These are phyloP conservation scores for Uria aalge DNA, from an alignment of 2,113 vertebrate genomes.

Conservation along the genomic window DNA sequence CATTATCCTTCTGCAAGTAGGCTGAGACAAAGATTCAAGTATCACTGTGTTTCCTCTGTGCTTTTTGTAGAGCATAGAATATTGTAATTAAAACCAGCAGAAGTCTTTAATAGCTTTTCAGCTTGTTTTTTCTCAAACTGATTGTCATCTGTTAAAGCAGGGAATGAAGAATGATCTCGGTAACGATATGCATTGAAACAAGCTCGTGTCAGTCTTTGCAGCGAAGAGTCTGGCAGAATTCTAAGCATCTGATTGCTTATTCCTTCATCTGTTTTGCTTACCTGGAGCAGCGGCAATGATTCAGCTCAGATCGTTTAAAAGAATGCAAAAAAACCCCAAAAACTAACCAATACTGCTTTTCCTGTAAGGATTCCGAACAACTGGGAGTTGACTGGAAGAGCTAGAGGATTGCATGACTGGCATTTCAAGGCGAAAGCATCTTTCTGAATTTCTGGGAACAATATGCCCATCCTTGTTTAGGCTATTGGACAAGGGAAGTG, in stretches of 20 bases:
- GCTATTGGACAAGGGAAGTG: not conserved
- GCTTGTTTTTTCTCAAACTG: conserved; percentile 11
- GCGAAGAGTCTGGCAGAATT: not conserved
- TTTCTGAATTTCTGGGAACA: not conserved
- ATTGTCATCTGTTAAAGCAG: conserved; percentile 27
- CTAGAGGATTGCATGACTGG: not conserved
- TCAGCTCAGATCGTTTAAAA: not conserved
- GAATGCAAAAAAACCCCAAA: not conserved
- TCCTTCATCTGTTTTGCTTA: conserved; percentile 6
- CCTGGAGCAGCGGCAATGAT: not conserved
- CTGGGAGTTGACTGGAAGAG: not conserved
- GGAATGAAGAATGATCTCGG: not conserved
- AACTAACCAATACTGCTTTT: not conserved
- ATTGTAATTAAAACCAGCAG: conserved; percentile 45
- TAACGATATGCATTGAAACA: not conserved
- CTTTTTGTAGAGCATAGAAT: not conserved
- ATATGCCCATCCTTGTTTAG: not conserved
- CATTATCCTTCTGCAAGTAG: conserved; percentile 31
- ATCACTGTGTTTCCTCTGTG: not conserved
- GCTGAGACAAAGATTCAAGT: conserved; percentile 22
- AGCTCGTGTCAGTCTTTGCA: not conserved
- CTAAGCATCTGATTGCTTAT: not conserved
- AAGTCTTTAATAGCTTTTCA: conserved; percentile 18
- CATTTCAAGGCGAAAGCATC: not conserved
- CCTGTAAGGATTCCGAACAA: not conserved